phyloP scores from a whole-genome alignment of 2,888 invertebrate genomes.

The Pachymerium ferrugineum region DNA sequence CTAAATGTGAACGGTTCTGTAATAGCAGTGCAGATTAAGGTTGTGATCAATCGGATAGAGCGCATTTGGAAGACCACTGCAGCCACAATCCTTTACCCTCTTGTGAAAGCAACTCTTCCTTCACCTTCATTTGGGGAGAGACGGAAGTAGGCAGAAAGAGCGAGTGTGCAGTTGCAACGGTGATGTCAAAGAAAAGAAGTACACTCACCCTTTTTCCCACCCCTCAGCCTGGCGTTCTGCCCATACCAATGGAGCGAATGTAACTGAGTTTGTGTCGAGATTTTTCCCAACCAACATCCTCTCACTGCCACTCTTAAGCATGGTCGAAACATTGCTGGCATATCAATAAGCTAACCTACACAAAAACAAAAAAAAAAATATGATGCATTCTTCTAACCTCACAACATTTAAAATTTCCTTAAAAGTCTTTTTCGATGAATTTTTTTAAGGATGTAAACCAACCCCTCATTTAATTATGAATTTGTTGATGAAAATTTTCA shows the following conservation, averaged over 20 bases:
- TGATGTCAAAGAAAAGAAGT: background rate
- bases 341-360: background rate
- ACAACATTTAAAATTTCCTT: too few species aligned
- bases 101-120: background rate
- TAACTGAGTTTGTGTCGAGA: constrained; percentile 7
- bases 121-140: background rate
- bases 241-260: background rate
- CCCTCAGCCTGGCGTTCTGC: background rate
- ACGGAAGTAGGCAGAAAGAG: background rate
- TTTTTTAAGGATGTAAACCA: too few species aligned
- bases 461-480: too few species aligned
- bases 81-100: too few species aligned
- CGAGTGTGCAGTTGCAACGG: background rate
- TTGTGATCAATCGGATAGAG: too few species aligned
- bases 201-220: background rate
- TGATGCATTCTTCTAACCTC: too few species aligned
- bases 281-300: background rate
- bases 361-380: too few species aligned
- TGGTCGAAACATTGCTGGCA: background rate
- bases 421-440: too few species aligned
- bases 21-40: too few species aligned
- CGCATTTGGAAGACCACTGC: too few species aligned
- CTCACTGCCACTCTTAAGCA: background rate
- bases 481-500: too few species aligned
- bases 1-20: too few species aligned